Base-by-base conservation (phyloP, 1,140 invertebrate genomes). In the Centruroides sculpturatus region DNA sequence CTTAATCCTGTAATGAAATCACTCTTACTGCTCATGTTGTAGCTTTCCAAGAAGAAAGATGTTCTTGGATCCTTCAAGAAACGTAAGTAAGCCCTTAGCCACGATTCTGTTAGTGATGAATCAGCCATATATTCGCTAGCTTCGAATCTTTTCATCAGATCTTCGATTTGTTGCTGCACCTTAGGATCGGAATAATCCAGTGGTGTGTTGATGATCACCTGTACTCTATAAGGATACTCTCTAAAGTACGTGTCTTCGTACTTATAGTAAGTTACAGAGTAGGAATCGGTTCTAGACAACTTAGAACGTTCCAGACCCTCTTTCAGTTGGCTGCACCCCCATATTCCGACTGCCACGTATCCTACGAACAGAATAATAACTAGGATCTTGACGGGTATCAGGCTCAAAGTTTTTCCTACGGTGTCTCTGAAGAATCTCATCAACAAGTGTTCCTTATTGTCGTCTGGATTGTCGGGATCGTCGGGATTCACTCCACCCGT, bases 381-480 rank as follows among this genome's bases (percentile, higher is more conserved):
- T 1, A 89, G 35, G 0, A 80, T 74, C 74, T 93, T 92, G 3
- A 91, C 81, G 47, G 80, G 79, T 47, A 80, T 81, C 60, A 82
- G 83, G 69, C 90, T 88, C 4, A 95, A 77, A 34, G 87, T 78
- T 35, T 77, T 75, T 0, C 86, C 85, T 63, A 92, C 76, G 59
- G 84, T 85, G 66, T 92, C 86, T 51, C 86, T 78, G 76, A 94
- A 92, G 78, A 91, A 92, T 12, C 82, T 82, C 87, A 90, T 92
- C 41, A 89, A 49, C 56, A 83, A 84, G 70, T 91, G 88, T 67
- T 91, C 89, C 58, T 82, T 82, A 72, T 91, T 94, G 71, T 92
- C 91, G 36, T 83, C 76, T 1, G 85, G 87, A 73, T 92, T 92
- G 69, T 85, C 82, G 8, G 86, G 88, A 72, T 90, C 86, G 34